Conservation (phyloP, 2,888 invertebrate species). For the Drosophila paramelanica region DNA sequence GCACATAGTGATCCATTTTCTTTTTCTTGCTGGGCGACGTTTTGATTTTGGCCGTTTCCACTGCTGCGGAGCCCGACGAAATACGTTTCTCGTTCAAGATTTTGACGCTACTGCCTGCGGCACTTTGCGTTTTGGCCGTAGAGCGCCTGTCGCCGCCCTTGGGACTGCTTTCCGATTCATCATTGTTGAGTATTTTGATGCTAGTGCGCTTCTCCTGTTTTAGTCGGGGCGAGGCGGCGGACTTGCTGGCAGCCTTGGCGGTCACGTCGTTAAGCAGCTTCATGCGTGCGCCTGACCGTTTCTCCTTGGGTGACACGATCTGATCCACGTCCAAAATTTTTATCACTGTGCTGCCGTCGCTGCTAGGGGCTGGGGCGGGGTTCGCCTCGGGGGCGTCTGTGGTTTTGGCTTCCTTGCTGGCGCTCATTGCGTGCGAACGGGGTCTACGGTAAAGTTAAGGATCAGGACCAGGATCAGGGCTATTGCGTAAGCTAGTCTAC, state of each 20-base stretch:
- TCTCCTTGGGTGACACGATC: conserved; percentile 42
- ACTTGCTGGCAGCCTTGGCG: conserved; percentile 9
- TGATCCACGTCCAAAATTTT: conserved; percentile 70
- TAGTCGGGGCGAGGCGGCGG: conserved; percentile 1
- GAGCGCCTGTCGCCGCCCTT: conserved; percentile 46
- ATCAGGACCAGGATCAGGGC: conserved; percentile 53
- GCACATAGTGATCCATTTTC: conserved; percentile 81
- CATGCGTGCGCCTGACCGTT: conserved; percentile 57
- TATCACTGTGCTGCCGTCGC: conserved; percentile 30
- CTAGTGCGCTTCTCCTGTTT: conserved; percentile 63
- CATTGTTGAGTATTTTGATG: conserved; percentile 70
- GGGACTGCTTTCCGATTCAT: conserved; percentile 35
- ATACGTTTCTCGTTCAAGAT: conserved; percentile 65
- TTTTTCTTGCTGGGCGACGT: conserved; percentile 56
- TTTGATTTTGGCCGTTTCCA: conserved; percentile 69
- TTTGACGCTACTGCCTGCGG: conserved; percentile 39
- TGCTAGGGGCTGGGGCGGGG: conserved; percentile 7
- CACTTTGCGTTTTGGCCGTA: conserved; percentile 31
- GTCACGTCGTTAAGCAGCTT: conserved; percentile 62
- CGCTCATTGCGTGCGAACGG: conserved; percentile 44
- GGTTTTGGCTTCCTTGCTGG: conserved; percentile 41
- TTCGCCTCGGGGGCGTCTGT: conserved; percentile 13
- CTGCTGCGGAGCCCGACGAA: conserved; percentile 20
- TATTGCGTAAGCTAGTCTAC: conserved; percentile 55
- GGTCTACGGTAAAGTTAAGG: conserved; percentile 13